A percentile compares a stretch with the other conserved stretches of the same genome.
These are phyloP conservation scores for Ceyx cyanopectus DNA, from an alignment of 2,113 vertebrate species.

Conservation along the genomic window DNA sequence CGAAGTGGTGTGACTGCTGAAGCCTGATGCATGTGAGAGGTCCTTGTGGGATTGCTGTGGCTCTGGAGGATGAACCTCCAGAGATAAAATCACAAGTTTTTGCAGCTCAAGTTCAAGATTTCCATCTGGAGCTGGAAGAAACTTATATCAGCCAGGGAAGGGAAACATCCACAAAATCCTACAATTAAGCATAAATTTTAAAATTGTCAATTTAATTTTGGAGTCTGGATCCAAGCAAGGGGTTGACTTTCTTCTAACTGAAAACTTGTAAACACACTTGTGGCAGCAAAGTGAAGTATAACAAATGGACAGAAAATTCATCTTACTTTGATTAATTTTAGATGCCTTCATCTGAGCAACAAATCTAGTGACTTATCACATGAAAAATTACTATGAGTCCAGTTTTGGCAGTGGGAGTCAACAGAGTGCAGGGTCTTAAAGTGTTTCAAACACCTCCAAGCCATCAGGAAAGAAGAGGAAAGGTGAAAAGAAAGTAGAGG, in stretches of 20 bases:
- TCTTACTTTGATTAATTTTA: background rate
- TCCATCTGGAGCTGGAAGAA: background rate
- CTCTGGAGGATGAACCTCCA: background rate
- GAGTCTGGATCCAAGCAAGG: background rate
- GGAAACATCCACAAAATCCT: background rate
- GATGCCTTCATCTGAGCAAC: background rate
- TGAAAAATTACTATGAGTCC: background rate
- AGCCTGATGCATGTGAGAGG: background rate
- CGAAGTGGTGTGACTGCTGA: background rate
- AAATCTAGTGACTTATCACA: background rate
- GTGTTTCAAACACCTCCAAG: background rate
- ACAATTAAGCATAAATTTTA: background rate
- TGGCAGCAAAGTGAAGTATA: background rate
- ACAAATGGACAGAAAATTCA: background rate
- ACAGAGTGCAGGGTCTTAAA: background rate
- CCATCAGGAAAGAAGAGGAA: background rate
- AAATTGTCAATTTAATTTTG: background rate
- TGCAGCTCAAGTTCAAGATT: background rate
- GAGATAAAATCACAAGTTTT: background rate
- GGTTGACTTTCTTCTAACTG: background rate
- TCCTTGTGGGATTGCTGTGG: background rate
- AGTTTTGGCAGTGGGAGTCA: background rate
- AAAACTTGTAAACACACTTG: background rate
- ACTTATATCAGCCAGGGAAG: background rate
- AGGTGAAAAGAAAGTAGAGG: background rate